phyloP scores from a whole-genome alignment of 2,888 invertebrate genomes.

The Pristionchus entomophagus region DNA sequence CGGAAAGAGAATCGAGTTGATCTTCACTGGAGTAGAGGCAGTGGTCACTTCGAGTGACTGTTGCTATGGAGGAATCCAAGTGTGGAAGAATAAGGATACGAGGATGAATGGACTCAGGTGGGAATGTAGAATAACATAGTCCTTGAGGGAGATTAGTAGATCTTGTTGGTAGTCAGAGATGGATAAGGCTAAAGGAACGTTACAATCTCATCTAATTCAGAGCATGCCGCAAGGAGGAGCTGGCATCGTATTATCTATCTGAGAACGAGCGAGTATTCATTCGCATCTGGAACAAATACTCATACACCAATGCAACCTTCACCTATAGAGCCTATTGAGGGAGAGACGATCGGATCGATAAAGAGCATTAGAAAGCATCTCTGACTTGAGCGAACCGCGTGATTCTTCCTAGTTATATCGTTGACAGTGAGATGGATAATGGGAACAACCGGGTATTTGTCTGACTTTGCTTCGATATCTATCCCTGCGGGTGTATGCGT shows the following conservation, averaged over 20 bases:
- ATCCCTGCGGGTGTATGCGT: no score
- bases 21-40: neutral
- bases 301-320: conserved; percentile 23
- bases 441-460: no score
- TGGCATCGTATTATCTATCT: conserved; percentile 21
- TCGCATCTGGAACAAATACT: conserved; percentile 34
- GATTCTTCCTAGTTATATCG: no score
- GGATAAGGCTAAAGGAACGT: no score
- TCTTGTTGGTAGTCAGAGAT: neutral
- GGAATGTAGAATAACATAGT: neutral
- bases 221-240: conserved; percentile 37
- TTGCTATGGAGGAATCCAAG: conserved; percentile 25
- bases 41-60: conserved; percentile 35
- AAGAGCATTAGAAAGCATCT: conserved; percentile 13
- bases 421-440: no score
- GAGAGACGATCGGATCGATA: conserved; percentile 2
- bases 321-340: conserved; percentile 21
- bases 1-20: conserved; percentile 35
- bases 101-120: conserved; percentile 42
- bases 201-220: no score
- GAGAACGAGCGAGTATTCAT: conserved; percentile 24
- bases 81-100: conserved; percentile 39
- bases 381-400: no score
- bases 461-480: no score
- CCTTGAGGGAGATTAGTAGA: neutral